Percentiles rank a stretch among this genome's conserved stretches.
Conservation (phyloP, 2,888 invertebrate genomes). For the Phyllotreta cruciferae region DNA sequence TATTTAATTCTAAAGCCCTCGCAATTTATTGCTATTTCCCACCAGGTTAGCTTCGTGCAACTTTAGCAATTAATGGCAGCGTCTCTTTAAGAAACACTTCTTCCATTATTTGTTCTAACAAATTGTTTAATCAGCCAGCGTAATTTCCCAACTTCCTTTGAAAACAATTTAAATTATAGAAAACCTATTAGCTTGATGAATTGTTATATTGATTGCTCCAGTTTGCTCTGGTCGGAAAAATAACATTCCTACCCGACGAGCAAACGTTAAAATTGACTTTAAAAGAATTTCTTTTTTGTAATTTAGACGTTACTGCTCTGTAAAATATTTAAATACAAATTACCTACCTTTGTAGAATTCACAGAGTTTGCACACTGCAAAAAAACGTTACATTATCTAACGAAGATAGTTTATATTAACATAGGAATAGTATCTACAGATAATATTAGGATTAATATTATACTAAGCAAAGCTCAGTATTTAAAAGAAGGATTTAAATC, state of each 20-base stretch:
- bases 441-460: neutral
- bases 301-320: too few species aligned
- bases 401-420: too few species aligned
- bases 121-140: constrained; percentile 47
- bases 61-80: constrained; percentile 50
- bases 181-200: constrained; percentile 26
- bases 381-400: too few species aligned
- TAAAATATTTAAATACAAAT: too few species aligned
- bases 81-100: constrained; percentile 44
- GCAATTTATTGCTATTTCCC: constrained; percentile 22
- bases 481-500: neutral
- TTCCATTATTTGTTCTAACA: constrained; percentile 48
- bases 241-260: neutral
- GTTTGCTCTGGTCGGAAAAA: constrained; percentile 15
- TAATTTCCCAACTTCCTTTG: constrained; percentile 37
- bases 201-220: constrained; percentile 25
- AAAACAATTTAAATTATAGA: constrained; percentile 39
- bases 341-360: too few species aligned
- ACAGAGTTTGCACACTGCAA: too few species aligned
- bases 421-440: too few species aligned
- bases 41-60: constrained; percentile 41
- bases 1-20: constrained; percentile 14
- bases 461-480: neutral
- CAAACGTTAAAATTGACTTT: neutral
- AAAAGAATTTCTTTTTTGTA: too few species aligned